These are phyloP conservation scores for Phocoena sinus DNA, from an alignment of 2,113 vertebrate species.

Conservation along the genomic window DNA sequence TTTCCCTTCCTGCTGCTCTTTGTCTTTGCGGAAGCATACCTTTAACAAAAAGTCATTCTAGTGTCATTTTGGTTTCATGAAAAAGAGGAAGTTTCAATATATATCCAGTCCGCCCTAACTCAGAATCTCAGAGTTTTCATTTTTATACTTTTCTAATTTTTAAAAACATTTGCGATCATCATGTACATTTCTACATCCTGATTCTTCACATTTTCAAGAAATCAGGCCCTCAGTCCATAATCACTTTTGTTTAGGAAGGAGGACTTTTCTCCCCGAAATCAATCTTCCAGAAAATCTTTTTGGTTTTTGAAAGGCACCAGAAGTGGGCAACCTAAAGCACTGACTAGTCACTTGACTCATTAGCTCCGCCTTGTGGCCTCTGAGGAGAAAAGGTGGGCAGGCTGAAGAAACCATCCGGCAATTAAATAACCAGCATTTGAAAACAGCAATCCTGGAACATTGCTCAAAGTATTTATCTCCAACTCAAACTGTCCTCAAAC, in stretches of 20 bases:
- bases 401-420: not conserved
- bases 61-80: not conserved
- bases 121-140: not conserved
- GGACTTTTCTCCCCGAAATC: not conserved
- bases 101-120: not conserved
- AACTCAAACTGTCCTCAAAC: not conserved
- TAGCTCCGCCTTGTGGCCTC: not conserved
- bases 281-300: not conserved
- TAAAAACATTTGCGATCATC: not conserved
- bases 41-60: not conserved
- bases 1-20: not conserved
- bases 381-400: not conserved
- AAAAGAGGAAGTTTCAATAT: not conserved
- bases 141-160: not conserved
- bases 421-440: not conserved
- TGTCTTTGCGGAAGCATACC: not conserved
- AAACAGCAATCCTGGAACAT: not conserved
- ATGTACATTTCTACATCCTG: not conserved
- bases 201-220: conserved; percentile 16
- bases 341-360: not conserved
- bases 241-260: not conserved
- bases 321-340: not conserved
- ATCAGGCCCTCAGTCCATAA: not conserved
- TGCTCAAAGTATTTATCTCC: not conserved
- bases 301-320: not conserved